Evolutionary conservation across 2,797 vertebrate species (phyloP), one percentile per base, ranked within the genome.

Genomic region (Lithobates sylvaticus): DNA sequence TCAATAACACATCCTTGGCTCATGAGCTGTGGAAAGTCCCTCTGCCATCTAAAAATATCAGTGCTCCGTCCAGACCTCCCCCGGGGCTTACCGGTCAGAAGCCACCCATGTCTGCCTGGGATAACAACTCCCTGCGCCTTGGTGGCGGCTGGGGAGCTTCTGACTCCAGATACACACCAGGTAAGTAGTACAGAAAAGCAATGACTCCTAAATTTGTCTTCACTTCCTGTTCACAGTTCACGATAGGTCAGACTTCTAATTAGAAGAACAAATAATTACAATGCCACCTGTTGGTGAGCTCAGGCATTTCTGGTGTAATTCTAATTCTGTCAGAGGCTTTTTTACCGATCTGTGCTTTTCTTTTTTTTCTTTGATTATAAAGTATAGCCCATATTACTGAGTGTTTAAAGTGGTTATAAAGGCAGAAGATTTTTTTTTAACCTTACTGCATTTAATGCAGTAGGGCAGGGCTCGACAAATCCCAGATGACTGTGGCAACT

Each of bases 1-100:
- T 97, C 93, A 96, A 95, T 93, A 99, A 97, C 96, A 97, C 98
- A 92, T 99, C 98, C 94, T 95, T 99, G 93, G 98, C 98, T 93
- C 98, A 99, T 83, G 98, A 99, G 96, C 96, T 99, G 93, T 99
- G 98, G 98, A 99, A 99, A 95, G 98, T 99, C 92, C 98, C 98
- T 93, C 93, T 99, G 95, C 95, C 97, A 91, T 94, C 97, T 88
- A 99, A 99, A 95, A 95, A 94, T 89, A 95, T 98, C 93, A 96
- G 97, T 91, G 97, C 97, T 94, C 98, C 98, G 67, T 98, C 97
- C 91, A 97, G 98, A 90, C 98, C 98, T 5, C 98, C 98, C 21
- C 98, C 98, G 2, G 98, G 98, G 92, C 97, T 99, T 90, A 97
- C 96, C 67, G 96, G 96, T 93, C 98, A 98, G 95, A 99, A 99